Evolutionary conservation across 2,888 invertebrate species (phyloP), one percentile per base, ranked within the genome.

Genomic region (Prosapia bicincta): DNA sequence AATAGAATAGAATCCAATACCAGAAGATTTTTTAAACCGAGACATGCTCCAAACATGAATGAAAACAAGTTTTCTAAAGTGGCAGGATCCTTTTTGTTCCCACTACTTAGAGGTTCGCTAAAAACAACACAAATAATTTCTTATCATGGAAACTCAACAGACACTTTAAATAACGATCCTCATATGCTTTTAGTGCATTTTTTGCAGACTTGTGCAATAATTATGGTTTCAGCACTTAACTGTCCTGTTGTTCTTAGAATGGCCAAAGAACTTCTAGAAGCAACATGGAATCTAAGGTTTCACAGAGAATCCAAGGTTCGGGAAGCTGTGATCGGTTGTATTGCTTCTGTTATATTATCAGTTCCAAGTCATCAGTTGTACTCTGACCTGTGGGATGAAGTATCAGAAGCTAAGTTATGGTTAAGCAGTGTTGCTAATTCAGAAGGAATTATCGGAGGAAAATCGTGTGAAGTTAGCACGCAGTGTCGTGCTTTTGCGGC

Each of bases 41-140:
- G 84, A 81, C 85, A 86, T 78, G 82, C 86, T 43, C 76, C 78
- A 26, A 73, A 24, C 0, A 83, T 85, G 79, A 86, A 85, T 32
- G 83, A 85, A 0, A 96, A 95, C 85, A 87, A 87, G 71, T 96
- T 96, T 83, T 88, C 92, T 0, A 85, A 89, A 0, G 90, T 93
- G 0, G 93, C 92, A 0, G 92, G 93, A 0, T 88, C 88, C 68
- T 97, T 97, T 83, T 96, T 97, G 85, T 97, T 93, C 83, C 94
- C 95, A 0, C 84, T 95, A 0, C 83, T 95, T 0, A 78, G 82
- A 28, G 82, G 82, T 26, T 80, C 75, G 75, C 77, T 75, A 54
- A 75, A 66, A 66, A 78, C 68, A 20, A 76, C 69, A 74, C 68
- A 74, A 69, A 74, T 75, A 67, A 79, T 76, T 32, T 67, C 78